These are phyloP conservation scores for Metaphire vulgaris DNA, from an alignment of 1,140 invertebrate species.

Conservation along the genomic window DNA sequence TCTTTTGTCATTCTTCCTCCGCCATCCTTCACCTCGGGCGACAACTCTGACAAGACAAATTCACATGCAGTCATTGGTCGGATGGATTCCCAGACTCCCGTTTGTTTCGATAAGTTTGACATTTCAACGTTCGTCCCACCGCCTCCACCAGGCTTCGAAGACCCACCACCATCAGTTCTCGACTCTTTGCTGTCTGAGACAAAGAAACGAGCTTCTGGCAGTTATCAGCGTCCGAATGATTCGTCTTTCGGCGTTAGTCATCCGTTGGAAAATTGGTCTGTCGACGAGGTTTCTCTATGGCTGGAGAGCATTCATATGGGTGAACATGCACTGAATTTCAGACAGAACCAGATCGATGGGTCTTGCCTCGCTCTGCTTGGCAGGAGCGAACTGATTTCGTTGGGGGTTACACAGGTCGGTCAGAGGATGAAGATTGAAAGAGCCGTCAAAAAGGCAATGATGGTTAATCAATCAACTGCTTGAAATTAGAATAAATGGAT, in stretches of 20 bases:
- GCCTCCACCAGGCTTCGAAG: conserved; percentile 23
- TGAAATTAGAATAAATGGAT: no score
- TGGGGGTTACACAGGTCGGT: conserved; percentile 48
- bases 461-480: no score
- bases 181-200: no score
- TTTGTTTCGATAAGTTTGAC: neutral
- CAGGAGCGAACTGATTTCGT: conserved; percentile 44
- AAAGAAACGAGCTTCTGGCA: no score
- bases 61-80: no score
- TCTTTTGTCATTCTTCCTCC: conserved; percentile 23
- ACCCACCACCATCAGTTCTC: neutral
- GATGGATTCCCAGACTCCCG: no score
- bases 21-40: neutral
- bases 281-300: conserved; percentile 48
- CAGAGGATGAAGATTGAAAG: conserved; percentile 49
- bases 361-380: conserved; percentile 40
- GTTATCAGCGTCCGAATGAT: no score
- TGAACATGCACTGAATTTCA: conserved; percentile 46
- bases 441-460: conserved; percentile 44
- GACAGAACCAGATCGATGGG: conserved; percentile 44
- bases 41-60: neutral
- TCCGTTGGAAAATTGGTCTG: conserved; percentile 41
- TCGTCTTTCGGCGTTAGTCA: neutral
- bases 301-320: conserved; percentile 44
- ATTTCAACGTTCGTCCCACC: neutral